These are phyloP conservation scores for Bactericera cockerelli DNA, from an alignment of 1,140 invertebrate genomes.

Conservation along the genomic window DNA sequence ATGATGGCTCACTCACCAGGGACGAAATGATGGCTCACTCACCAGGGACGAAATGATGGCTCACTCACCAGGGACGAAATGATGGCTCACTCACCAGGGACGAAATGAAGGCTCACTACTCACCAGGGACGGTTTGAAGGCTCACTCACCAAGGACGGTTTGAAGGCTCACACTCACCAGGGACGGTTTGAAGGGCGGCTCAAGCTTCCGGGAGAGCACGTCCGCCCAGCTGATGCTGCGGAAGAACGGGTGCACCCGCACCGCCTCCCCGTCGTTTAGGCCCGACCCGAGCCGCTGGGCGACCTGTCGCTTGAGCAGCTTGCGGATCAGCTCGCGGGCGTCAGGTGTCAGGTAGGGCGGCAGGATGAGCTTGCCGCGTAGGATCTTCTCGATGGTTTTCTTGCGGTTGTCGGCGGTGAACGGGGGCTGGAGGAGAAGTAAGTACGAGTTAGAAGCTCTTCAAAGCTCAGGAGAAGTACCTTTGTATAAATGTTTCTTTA, in stretches of 20 bases:
- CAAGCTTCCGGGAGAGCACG: slow-evolving; percentile 65
- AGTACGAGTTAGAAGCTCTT: no score
- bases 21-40: no score
- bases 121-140: no score
- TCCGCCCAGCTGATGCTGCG: slow-evolving; percentile 88
- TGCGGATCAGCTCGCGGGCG: slow-evolving; percentile 79
- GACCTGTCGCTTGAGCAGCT: slow-evolving; percentile 62
- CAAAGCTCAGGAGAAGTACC: no score
- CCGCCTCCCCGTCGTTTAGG: slow-evolving; percentile 65
- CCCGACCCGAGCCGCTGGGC: slow-evolving; percentile 61
- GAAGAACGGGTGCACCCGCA: slow-evolving; percentile 83
- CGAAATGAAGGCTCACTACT: no score
- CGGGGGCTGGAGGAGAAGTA: slow-evolving; percentile 63
- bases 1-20: no score
- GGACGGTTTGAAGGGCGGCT: slow-evolving; percentile 83
- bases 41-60: no score
- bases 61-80: no score
- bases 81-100: no score
- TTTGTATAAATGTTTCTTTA: no score
- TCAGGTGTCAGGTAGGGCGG: slow-evolving; percentile 91
- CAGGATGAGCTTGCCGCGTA: slow-evolving; percentile 84
- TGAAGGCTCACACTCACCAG: no score
- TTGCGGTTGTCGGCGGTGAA: slow-evolving; percentile 93
- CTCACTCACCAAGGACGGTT: no score
- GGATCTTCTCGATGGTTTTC: slow-evolving; percentile 97